These are phyloP conservation scores for Myodes glareolus DNA, from an alignment of 2,113 vertebrate genomes.

Conservation along the genomic window DNA sequence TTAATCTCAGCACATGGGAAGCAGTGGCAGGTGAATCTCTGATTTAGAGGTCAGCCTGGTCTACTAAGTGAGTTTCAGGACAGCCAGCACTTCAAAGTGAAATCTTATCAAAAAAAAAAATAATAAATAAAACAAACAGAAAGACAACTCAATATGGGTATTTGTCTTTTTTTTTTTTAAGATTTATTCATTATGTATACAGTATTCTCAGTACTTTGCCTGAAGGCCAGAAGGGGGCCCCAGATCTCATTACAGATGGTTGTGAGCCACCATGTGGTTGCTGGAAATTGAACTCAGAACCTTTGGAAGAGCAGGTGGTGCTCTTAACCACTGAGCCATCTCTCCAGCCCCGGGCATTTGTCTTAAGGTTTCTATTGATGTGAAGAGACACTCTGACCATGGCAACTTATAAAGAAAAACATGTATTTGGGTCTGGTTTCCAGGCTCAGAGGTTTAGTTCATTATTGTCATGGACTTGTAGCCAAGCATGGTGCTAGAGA, in stretches of 20 bases:
- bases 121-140: not conserved
- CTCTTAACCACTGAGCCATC: too few relatives aligned
- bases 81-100: not conserved
- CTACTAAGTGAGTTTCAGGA: not conserved
- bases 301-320: too few relatives aligned
- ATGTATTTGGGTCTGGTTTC: not conserved
- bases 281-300: too few relatives aligned
- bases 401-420: not conserved
- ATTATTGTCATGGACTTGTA: not conserved
- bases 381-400: not conserved
- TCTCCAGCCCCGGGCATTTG: too few relatives aligned
- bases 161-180: too few relatives aligned
- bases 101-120: not conserved
- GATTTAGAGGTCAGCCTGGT: not conserved
- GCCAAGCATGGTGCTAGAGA: not conserved
- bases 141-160: not conserved
- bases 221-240: too few relatives aligned
- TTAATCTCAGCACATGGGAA: not conserved
- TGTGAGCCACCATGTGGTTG: too few relatives aligned
- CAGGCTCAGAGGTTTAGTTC: not conserved
- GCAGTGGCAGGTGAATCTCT: not conserved
- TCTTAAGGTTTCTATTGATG: not conserved
- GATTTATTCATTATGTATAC: too few relatives aligned
- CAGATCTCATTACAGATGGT: too few relatives aligned
- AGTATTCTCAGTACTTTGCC: too few relatives aligned